A percentile compares a stretch with the other conserved stretches of the same genome.
Conservation (phyloP, 2,888 invertebrate genomes). For the Chirona hameri region DNA sequence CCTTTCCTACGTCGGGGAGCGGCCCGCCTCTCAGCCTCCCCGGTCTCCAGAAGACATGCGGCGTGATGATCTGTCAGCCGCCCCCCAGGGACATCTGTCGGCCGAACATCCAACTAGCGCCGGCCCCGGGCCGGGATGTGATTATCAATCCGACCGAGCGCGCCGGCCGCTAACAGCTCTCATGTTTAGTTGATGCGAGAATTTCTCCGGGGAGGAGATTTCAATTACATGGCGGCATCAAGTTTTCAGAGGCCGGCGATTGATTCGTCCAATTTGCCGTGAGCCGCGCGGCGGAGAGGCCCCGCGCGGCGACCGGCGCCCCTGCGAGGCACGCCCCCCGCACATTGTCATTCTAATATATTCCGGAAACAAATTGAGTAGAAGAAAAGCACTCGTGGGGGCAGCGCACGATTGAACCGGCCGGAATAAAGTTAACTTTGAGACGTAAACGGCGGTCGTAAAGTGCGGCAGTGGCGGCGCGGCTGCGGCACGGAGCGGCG, state of each 20-base stretch:
- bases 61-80: not conserved
- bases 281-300: not conserved
- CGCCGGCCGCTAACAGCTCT: not conserved
- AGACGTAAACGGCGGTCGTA: not conserved
- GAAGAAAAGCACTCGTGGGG: conserved; percentile 28
- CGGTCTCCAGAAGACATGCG: not conserved
- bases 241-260: conserved; percentile 9
- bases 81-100: conserved; percentile 8
- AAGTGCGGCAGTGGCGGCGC: not conserved
- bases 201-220: conserved; percentile 27
- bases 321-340: conserved; percentile 1
- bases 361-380: conserved; percentile 22
- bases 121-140: not conserved
- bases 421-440: conserved; percentile 24
- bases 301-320: not conserved
- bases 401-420: conserved; percentile 23
- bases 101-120: not conserved
- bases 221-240: conserved; percentile 27
- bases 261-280: conserved; percentile 24
- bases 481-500: not conserved
- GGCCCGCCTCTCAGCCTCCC: not conserved
- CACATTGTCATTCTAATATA: conserved; percentile 27
- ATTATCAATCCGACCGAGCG: not conserved
- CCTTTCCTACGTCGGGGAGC: too few relatives aligned
- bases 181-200: conserved; percentile 27